phyloP scores from a whole-genome alignment of 2,113 vertebrate species.

The Ammospiza caudacuta region DNA sequence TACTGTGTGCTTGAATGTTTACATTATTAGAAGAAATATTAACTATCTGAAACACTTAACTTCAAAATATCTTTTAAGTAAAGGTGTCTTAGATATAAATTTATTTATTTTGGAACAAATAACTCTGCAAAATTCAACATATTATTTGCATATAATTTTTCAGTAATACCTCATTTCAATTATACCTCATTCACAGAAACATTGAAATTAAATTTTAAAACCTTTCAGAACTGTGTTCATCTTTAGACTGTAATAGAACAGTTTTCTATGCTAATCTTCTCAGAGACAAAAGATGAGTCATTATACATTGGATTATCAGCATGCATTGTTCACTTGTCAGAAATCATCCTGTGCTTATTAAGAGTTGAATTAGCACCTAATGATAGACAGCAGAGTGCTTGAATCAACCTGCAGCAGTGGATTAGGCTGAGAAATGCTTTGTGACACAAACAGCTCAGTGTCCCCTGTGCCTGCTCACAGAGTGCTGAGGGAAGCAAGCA shows the following conservation, averaged over 20 bases:
- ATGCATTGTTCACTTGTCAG: neutral
- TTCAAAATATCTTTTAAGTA: neutral
- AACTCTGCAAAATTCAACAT: neutral
- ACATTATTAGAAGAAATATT: neutral
- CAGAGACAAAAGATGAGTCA: neutral
- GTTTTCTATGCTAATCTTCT: neutral
- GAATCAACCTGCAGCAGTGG: neutral
- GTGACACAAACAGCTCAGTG: neutral
- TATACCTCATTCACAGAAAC: neutral
- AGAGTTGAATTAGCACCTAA: neutral
- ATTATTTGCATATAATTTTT: neutral
- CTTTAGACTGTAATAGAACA: neutral
- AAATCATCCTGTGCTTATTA: neutral
- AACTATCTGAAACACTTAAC: neutral
- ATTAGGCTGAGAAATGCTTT: neutral
- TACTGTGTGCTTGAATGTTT: neutral
- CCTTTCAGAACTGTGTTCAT: neutral
- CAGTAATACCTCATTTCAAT: neutral
- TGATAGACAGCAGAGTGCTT: neutral
- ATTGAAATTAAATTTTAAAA: neutral
- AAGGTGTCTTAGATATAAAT: neutral
- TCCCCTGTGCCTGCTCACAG: neutral
- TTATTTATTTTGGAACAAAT: neutral
- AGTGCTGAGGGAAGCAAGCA: neutral
- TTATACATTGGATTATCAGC: neutral